These are phyloP conservation scores for Ctenochaetus hawaiiensis DNA, from an alignment of 2,797 vertebrate species.

Conservation along the genomic window DNA sequence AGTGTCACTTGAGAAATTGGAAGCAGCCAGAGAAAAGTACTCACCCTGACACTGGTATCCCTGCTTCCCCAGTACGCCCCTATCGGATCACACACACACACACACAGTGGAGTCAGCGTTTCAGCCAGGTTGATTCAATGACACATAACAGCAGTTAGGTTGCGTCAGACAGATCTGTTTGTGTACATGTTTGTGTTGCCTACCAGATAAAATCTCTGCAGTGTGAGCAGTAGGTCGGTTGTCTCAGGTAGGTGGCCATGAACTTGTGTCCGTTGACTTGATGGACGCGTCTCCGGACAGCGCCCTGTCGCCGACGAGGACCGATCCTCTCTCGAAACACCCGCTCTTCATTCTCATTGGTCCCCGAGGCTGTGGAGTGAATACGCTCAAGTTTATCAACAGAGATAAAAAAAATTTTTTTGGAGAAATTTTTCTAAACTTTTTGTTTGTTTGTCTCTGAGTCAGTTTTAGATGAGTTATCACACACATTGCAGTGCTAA, in stretches of 20 bases:
- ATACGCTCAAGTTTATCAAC: constrained; percentile 17
- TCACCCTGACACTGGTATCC: constrained; percentile 99
- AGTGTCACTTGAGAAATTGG: constrained; percentile 62
- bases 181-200: constrained; percentile 27
- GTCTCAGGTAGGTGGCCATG: constrained; percentile 98
- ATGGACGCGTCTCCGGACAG: constrained; percentile 95
- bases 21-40: constrained; percentile 65
- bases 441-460: constrained; percentile 4
- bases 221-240: constrained; percentile 98
- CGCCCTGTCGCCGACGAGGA: constrained; percentile 94
- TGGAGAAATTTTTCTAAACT: not conserved
- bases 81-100: constrained; percentile 72
- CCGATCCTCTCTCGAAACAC: constrained; percentile 92
- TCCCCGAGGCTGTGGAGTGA: constrained; percentile 80
- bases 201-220: constrained; percentile 99
- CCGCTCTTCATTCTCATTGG: constrained; percentile 96
- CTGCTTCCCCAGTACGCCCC: constrained; percentile 99
- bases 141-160: constrained; percentile 11
- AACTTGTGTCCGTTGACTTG: constrained; percentile 99
- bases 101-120: constrained; percentile 53
- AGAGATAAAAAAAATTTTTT: not conserved
- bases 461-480: not conserved
- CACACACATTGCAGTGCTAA: not conserved
- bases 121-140: constrained; percentile 24
- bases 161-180: not conserved